Conservation (phyloP, 2,113 vertebrate genomes). For the Promerops cafer region DNA sequence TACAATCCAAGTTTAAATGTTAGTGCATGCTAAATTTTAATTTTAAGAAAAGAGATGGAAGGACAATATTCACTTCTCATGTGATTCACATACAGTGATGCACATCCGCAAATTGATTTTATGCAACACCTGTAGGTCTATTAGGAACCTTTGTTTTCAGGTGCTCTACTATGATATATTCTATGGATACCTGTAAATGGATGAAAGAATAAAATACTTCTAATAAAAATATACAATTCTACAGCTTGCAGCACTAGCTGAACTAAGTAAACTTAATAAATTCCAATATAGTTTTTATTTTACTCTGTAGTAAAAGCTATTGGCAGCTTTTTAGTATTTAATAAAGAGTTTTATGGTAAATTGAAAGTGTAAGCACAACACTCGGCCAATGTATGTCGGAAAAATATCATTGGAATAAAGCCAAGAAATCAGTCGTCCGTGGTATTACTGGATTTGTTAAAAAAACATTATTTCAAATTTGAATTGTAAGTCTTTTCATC, state of each 20-base stretch:
- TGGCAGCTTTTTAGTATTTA: background rate
- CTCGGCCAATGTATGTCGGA: background rate
- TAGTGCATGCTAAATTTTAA: background rate
- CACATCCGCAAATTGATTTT: background rate
- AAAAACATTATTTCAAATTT: background rate
- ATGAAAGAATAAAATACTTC: background rate
- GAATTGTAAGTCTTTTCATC: background rate
- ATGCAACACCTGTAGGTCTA: background rate
- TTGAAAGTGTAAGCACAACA: background rate
- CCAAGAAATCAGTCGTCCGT: background rate
- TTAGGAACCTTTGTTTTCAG: background rate
- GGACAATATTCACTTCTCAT: background rate
- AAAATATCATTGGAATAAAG: background rate
- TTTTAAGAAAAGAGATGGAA: background rate
- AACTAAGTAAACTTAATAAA: background rate
- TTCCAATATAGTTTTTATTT: background rate
- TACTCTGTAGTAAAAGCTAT: background rate
- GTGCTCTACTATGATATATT: background rate
- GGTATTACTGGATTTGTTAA: background rate
- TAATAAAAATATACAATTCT: background rate
- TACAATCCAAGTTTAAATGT: background rate
- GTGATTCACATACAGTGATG: background rate
- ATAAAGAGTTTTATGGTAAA: background rate
- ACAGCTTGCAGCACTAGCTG: background rate
- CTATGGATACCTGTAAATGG: conserved; percentile 17